These are phyloP conservation scores for Tenthredo distinguenda DNA, from an alignment of 2,888 invertebrate species.

Conservation along the genomic window DNA sequence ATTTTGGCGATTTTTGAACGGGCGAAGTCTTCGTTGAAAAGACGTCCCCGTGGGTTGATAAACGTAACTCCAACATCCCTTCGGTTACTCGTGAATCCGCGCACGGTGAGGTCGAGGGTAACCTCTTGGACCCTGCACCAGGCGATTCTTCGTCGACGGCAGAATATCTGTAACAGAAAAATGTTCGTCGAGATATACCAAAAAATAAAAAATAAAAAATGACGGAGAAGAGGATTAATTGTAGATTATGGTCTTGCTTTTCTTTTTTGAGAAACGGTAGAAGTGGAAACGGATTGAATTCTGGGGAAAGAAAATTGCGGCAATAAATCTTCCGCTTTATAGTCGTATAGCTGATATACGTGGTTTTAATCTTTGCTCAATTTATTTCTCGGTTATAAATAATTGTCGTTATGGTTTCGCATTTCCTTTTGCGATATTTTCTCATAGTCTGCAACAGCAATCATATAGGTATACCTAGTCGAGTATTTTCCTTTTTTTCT, in stretches of 20 bases:
- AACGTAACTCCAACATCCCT: conserved; percentile 57
- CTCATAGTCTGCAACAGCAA: neutral
- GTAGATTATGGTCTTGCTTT: neutral
- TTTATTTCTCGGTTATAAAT: neutral
- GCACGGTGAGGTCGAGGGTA: conserved; percentile 57
- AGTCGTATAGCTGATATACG: neutral
- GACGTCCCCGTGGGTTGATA: conserved; percentile 62
- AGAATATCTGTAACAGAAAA: conserved; percentile 74
- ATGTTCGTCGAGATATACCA: neutral
- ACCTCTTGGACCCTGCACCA: conserved; percentile 61
- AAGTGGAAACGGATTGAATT: neutral
- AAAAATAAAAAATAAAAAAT: neutral
- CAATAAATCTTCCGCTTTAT: neutral
- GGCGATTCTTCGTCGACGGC: conserved; percentile 79
- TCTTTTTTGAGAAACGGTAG: neutral
- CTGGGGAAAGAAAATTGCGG: neutral
- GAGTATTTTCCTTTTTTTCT: neutral
- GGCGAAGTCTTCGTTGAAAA: conserved; percentile 55
- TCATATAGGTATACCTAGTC: neutral
- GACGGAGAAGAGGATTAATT: neutral
- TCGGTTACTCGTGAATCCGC: conserved; percentile 15
- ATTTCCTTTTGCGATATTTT: conserved; percentile 15
- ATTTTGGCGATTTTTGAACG: conserved; percentile 49
- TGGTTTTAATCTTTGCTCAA: conserved; percentile 3
- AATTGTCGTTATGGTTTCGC: neutral